Percentiles rank a stretch among this genome's conserved stretches.
phyloP scores from a whole-genome alignment of 2,797 vertebrate genomes.

The Phylloscopus collybita region DNA sequence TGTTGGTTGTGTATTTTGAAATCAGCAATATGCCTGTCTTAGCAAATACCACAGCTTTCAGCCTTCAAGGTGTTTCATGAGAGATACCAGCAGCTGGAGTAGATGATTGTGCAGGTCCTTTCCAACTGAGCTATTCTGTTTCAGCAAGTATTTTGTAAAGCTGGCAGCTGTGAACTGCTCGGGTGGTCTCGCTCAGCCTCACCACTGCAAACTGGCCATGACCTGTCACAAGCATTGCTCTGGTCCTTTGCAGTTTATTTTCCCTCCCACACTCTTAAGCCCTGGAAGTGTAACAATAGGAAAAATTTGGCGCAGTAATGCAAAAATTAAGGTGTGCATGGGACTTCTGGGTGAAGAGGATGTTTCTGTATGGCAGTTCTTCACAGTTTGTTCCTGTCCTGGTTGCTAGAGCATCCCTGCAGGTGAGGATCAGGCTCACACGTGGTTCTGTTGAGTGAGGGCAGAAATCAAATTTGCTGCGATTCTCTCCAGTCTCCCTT shows the following conservation, averaged over 20 bases:
- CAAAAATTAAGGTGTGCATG: rapidly evolving
- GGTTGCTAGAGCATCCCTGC: neutral
- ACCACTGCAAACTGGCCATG: no score
- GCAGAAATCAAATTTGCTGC: neutral
- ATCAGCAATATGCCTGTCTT: neutral
- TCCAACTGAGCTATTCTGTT: neutral
- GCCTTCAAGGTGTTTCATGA: neutral
- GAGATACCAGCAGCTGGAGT: neutral
- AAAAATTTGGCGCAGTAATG: neutral
- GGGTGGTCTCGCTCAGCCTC: neutral
- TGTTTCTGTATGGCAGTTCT: neutral
- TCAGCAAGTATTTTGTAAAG: neutral
- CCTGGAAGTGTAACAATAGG: neutral
- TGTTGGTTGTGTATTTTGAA: neutral
- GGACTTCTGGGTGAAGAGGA: neutral
- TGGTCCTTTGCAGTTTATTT: neutral
- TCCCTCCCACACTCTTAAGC: neutral
- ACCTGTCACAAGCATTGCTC: neutral
- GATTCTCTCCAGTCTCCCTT: neutral
- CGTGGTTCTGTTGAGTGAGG: neutral
- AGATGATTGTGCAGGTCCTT: neutral
- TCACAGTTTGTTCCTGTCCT: neutral
- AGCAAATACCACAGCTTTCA: neutral
- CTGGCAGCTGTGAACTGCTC: neutral
- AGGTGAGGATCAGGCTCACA: neutral